Conservation (phyloP, 2,113 vertebrate genomes). For the Pluvianellus socialis region DNA sequence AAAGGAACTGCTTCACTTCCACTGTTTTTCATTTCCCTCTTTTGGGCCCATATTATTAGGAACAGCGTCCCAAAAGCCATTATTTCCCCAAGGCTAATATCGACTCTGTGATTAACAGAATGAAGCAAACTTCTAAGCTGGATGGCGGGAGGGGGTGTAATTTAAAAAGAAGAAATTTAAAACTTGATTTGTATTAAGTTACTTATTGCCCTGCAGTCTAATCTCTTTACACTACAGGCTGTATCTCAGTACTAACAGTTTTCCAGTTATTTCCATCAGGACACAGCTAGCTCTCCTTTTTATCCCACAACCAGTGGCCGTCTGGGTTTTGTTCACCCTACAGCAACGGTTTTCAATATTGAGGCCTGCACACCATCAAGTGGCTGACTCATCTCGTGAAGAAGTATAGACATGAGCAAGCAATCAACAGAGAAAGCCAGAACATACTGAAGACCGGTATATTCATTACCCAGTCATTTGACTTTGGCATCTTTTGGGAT, state of each 20-base stretch:
- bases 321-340: neutral
- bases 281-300: neutral
- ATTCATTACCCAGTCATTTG: neutral
- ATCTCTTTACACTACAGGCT: neutral
- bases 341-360: neutral
- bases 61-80: neutral
- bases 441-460: neutral
- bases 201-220: neutral
- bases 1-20: neutral
- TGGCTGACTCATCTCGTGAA: neutral
- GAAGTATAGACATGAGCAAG: neutral
- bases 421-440: neutral
- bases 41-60: neutral
- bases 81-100: neutral
- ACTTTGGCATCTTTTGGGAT: neutral
- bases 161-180: neutral
- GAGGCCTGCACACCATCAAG: neutral
- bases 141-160: too few relatives aligned
- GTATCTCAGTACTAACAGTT: neutral
- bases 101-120: neutral
- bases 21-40: neutral
- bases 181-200: neutral
- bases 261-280: neutral
- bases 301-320: neutral
- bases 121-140: neutral